Evolutionary conservation across 2,113 vertebrate genomes (phyloP).

Genomic region (Paraplagusia blochii): DNA sequence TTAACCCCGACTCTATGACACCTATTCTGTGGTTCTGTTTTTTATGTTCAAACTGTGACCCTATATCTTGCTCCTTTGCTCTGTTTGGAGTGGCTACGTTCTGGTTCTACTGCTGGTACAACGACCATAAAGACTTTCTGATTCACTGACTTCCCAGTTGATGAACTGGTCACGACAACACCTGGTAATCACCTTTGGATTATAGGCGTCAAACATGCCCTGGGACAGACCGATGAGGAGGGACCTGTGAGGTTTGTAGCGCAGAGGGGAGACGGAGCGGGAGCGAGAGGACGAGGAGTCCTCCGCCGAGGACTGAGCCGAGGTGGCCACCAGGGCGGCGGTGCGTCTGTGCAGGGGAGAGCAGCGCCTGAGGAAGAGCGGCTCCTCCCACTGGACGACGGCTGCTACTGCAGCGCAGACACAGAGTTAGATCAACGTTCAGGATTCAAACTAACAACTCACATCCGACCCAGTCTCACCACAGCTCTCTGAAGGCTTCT

Average conservation of each 20-base stretch:
- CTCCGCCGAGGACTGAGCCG: conserved; percentile 85
- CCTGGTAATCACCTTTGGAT: conserved; percentile 85
- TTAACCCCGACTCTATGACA: too few relatives aligned
- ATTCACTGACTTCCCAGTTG: too few relatives aligned
- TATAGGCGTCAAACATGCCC: conserved; percentile 93
- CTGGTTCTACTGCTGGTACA: too few relatives aligned
- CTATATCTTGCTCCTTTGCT: too few relatives aligned
- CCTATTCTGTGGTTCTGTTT: too few relatives aligned
- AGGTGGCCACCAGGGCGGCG: conserved; percentile 74
- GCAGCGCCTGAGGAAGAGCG: conserved; percentile 81
- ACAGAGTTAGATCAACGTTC: not conserved
- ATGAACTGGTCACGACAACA: too few relatives aligned
- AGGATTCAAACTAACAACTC: not conserved
- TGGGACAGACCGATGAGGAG: conserved; percentile 92
- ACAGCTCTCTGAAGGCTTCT: conserved; percentile 52
- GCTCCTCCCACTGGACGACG: conserved; percentile 65
- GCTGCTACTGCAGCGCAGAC: conserved; percentile 36
- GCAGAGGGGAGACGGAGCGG: conserved; percentile 86
- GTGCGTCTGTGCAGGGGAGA: conserved; percentile 74
- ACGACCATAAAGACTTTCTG: too few relatives aligned
- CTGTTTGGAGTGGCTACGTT: too few relatives aligned
- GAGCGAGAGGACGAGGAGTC: conserved; percentile 82
- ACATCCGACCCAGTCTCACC: conserved; percentile 64
- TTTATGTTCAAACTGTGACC: too few relatives aligned
- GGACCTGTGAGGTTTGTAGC: conserved; percentile 78